Percentiles rank a stretch among this genome's conserved stretches.
Conservation (phyloP, 2,888 invertebrate species). For the Terebella lapidaria region DNA sequence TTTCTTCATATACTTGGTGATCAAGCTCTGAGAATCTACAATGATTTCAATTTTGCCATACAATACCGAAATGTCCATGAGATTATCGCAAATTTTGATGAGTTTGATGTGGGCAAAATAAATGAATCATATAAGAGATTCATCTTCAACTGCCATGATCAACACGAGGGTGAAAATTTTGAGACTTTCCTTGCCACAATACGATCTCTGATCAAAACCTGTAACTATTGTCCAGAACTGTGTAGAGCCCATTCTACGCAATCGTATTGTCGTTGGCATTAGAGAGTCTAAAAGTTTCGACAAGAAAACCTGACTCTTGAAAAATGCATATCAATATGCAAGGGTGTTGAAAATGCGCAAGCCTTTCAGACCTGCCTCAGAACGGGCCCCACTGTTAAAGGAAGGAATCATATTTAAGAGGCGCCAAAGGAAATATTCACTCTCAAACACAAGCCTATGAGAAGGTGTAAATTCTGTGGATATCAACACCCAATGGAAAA, state of each 20-base stretch:
- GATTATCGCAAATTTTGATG: neutral
- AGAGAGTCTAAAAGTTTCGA: conserved; percentile 4
- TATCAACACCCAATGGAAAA: conserved; percentile 3
- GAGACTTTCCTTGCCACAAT: too few species aligned
- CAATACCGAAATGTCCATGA: neutral
- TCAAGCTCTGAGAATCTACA: neutral
- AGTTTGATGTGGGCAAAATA: too few species aligned
- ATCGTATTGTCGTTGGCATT: conserved; percentile 17
- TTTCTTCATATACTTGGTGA: neutral
- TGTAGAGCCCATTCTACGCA: conserved; percentile 15
- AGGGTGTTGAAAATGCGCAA: conserved; percentile 7
- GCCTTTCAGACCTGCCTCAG: neutral
- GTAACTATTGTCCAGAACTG: conserved; percentile 10
- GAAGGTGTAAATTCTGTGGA: conserved; percentile 9
- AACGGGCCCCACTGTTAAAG: neutral
- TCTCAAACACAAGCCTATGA: neutral
- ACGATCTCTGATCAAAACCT: conserved; percentile 7
- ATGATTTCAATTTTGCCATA: neutral
- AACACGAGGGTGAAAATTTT: too few species aligned
- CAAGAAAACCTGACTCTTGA: conserved; percentile 6
- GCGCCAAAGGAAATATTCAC: neutral
- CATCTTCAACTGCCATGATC: too few species aligned
- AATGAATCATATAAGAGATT: too few species aligned
- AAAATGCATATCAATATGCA: neutral
- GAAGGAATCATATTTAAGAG: neutral